These are phyloP conservation scores for Stichodactyla mertensii DNA, from an alignment of 64 coral and sea anemone genomes.

Conservation along the genomic window DNA sequence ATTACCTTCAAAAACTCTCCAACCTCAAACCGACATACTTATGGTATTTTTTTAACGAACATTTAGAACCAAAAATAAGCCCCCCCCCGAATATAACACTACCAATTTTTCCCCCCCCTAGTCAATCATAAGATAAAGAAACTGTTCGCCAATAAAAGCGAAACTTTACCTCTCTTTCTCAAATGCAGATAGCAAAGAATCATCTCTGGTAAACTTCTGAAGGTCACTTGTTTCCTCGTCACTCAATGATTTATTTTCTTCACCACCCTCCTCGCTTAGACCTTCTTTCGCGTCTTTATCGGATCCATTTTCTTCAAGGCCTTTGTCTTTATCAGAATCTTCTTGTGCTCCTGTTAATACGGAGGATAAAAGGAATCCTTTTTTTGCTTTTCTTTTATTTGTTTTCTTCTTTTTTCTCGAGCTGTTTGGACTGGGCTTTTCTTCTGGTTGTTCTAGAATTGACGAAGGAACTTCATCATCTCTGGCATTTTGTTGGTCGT, in stretches of 20 bases:
- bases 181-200: neutral
- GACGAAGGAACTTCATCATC: no score
- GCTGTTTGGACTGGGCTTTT: neutral
- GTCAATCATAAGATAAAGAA: no score
- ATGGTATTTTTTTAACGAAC: no score
- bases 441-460: neutral
- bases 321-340: slow-evolving; percentile 14
- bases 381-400: neutral
- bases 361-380: neutral
- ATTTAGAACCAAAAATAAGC: no score
- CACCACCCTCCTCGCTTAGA: neutral
- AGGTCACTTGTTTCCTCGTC: neutral
- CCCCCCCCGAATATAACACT: no score
- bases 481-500: neutral
- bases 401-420: slow-evolving; percentile 10
- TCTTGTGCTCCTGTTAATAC: neutral
- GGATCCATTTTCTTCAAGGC: neutral
- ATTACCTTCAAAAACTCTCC: no score
- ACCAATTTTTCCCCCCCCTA: no score
- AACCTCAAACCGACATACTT: no score
- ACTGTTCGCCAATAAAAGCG: neutral
- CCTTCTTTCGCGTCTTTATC: neutral
- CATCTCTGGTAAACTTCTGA: neutral
- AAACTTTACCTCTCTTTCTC: neutral
- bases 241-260: neutral